Evolutionary conservation across 2,797 vertebrate genomes (phyloP).

Genomic region (Anisognathus igniventris): DNA sequence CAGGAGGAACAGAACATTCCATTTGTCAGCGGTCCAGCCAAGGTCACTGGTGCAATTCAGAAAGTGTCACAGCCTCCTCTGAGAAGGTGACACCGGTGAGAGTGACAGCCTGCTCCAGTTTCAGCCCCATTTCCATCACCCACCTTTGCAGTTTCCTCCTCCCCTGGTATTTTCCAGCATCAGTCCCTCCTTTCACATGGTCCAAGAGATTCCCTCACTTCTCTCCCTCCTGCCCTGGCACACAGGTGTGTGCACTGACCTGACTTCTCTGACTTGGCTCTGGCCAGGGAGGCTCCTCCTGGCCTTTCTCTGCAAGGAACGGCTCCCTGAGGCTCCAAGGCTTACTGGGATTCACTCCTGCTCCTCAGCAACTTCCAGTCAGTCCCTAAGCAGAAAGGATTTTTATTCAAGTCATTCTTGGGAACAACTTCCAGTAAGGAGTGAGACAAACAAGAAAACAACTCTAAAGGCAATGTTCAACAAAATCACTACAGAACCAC

Average conservation of each 20-base stretch:
- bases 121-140: neutral
- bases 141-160: neutral
- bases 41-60: neutral
- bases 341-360: neutral
- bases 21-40: neutral
- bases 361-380: neutral
- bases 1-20: neutral
- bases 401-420: neutral
- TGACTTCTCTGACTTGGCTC: neutral
- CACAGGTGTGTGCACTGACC: neutral
- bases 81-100: rapidly evolving
- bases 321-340: neutral
- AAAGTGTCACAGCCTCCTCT: rapidly evolving
- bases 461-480: neutral
- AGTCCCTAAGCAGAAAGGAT: neutral
- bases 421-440: neutral
- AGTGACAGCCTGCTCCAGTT: neutral
- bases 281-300: neutral
- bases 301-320: neutral
- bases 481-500: neutral
- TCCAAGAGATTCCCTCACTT: neutral
- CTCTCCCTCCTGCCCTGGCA: neutral
- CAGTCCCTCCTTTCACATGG: neutral
- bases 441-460: neutral
- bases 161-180: neutral